These are phyloP conservation scores for Cercopithecus mona DNA, from an alignment of 2,113 vertebrate species.

Conservation along the genomic window DNA sequence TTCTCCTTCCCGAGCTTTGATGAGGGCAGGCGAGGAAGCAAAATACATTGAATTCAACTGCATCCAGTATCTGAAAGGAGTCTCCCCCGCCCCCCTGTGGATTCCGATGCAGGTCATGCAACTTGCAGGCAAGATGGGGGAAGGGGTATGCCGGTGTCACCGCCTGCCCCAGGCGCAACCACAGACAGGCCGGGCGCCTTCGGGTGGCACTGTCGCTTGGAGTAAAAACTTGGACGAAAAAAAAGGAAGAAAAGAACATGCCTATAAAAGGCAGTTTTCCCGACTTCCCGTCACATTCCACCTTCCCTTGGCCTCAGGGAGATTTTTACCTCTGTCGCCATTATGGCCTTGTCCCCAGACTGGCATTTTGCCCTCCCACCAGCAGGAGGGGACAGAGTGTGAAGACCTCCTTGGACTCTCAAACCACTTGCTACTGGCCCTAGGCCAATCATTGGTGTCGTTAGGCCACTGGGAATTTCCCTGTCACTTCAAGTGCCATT, in stretches of 20 bases:
- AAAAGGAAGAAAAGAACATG: conserved; percentile 27
- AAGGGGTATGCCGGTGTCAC: conserved; percentile 11
- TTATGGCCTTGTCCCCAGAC: conserved; percentile 51
- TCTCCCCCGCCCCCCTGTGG: conserved; percentile 65
- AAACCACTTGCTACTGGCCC: conserved; percentile 48
- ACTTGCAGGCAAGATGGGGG: conserved; percentile 66
- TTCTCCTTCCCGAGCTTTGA: conserved; percentile 56
- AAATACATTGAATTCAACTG: conserved; percentile 65
- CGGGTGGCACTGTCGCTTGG: conserved; percentile 16
- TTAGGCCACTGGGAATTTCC: neutral
- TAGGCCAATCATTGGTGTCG: conserved; percentile 31
- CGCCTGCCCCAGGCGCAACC: neutral
- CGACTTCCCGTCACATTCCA: conserved; percentile 10
- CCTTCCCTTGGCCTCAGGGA: conserved; percentile 27
- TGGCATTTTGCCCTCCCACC: conserved; percentile 71
- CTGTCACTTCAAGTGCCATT: neutral
- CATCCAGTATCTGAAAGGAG: conserved; percentile 65
- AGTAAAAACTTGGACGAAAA: conserved; percentile 52
- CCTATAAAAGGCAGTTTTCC: conserved; percentile 72
- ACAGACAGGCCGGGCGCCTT: conserved; percentile 2
- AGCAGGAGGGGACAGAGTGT: conserved; percentile 77
- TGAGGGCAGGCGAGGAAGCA: conserved; percentile 61
- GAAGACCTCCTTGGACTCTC: conserved; percentile 42
- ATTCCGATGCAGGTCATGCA: conserved; percentile 75
- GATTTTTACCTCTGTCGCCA: conserved; percentile 52